A percentile compares a stretch with the other conserved stretches of the same genome.
Conservation (phyloP, 2,888 invertebrate genomes). For the Hermaeophaga mercurialis region DNA sequence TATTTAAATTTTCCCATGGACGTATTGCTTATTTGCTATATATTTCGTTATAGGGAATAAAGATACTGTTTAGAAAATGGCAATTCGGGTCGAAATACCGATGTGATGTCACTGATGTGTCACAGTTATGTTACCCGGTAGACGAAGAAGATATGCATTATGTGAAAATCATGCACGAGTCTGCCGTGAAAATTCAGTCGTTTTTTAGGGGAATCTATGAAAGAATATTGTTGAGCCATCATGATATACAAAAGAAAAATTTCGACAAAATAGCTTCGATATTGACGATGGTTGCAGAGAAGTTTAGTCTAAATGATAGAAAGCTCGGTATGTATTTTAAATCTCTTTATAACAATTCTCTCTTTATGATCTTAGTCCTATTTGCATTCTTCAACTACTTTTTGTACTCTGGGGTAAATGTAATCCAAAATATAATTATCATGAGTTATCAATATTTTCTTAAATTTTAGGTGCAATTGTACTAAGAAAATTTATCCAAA, state of each 20-base stretch:
- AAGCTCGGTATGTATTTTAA: background rate
- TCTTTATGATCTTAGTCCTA: too few relatives aligned
- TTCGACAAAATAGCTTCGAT: slow-evolving; percentile 41
- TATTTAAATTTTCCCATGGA: too few relatives aligned
- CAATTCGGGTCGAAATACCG: background rate
- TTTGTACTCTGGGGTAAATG: too few relatives aligned
- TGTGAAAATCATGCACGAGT: slow-evolving; percentile 41
- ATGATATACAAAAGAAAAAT: slow-evolving; percentile 34
- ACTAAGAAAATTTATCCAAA: slow-evolving; percentile 43
- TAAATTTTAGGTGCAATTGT: slow-evolving; percentile 37
- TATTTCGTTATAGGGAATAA: slow-evolving; percentile 16
- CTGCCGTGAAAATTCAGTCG: slow-evolving; percentile 48
- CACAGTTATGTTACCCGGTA: slow-evolving; percentile 25
- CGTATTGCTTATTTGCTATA: background rate
- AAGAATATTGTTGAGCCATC: slow-evolving; percentile 5
- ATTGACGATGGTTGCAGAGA: slow-evolving; percentile 33
- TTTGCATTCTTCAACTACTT: too few relatives aligned
- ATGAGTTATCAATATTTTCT: too few relatives aligned
- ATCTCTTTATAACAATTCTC: too few relatives aligned
- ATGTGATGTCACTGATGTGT: background rate
- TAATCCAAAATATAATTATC: too few relatives aligned
- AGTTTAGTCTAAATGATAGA: background rate
- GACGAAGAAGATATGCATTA: slow-evolving; percentile 38
- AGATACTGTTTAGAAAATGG: slow-evolving; percentile 26
- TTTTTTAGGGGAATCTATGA: slow-evolving; percentile 41